These are phyloP conservation scores for Drosophila recens DNA, from an alignment of 2,888 invertebrate genomes.

Conservation along the genomic window DNA sequence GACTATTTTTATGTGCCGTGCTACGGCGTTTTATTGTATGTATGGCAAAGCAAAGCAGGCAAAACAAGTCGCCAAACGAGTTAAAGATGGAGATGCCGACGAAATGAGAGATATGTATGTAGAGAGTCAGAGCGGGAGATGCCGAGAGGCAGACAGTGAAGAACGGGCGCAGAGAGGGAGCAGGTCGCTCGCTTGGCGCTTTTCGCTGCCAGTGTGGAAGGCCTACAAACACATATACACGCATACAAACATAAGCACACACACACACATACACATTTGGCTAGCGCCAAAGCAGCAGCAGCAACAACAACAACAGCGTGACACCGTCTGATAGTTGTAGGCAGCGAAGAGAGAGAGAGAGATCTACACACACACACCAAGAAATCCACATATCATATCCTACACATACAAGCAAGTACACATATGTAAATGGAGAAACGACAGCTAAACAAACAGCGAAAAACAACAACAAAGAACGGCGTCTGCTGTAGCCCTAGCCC, in stretches of 20 bases:
- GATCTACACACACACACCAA: slow-evolving; percentile 31
- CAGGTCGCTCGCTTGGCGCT: slow-evolving; percentile 51
- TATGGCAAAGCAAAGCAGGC: slow-evolving; percentile 17
- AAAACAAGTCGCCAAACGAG: slow-evolving; percentile 71
- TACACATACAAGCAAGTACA: slow-evolving; percentile 15
- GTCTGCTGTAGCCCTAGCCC: slow-evolving; percentile 64
- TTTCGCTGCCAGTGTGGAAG: slow-evolving; percentile 59
- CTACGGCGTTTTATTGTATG: slow-evolving; percentile 41
- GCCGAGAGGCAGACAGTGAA: neutral
- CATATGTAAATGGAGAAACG: slow-evolving; percentile 68
- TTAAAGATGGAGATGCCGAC: slow-evolving; percentile 61
- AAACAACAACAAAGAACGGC: slow-evolving; percentile 48
- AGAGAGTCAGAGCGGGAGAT: slow-evolving; percentile 20
- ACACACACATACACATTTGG: neutral
- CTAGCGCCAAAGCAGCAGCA: slow-evolving; percentile 47
- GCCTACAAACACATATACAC: slow-evolving; percentile 68
- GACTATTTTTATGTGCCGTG: slow-evolving; percentile 64
- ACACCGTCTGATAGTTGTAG: slow-evolving; percentile 31
- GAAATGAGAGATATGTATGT: slow-evolving; percentile 1
- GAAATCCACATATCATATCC: slow-evolving; percentile 46
- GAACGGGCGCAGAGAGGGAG: neutral
- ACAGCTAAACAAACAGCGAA: slow-evolving; percentile 72
- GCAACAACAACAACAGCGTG: slow-evolving; percentile 36
- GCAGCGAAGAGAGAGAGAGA: slow-evolving; percentile 37
- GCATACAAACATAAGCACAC: slow-evolving; percentile 38